Conservation (phyloP, 2,888 invertebrate genomes). For the Cantharis rustica region DNA sequence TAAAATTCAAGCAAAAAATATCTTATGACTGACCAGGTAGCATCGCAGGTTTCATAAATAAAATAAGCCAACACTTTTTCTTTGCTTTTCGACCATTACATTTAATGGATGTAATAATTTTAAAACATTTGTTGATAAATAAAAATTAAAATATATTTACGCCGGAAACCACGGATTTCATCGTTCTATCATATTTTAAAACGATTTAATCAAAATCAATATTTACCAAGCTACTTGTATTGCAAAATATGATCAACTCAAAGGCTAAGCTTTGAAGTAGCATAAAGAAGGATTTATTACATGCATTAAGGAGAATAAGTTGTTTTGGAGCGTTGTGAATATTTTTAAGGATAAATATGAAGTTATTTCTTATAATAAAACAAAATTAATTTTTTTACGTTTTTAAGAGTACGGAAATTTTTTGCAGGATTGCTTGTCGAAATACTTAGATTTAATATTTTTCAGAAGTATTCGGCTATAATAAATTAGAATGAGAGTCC, state of each 20-base stretch:
- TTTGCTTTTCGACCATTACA: neutral
- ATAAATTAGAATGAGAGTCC: neutral
- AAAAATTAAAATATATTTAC: neutral
- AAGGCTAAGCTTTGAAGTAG: neutral
- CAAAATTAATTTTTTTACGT: neutral
- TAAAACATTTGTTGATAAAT: neutral
- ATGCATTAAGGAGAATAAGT: neutral
- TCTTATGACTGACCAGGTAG: neutral
- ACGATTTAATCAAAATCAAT: neutral
- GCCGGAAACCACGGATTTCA: neutral
- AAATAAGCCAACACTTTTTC: neutral
- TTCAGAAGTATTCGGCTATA: neutral
- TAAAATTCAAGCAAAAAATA: neutral
- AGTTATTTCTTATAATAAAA: neutral
- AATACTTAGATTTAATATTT: neutral
- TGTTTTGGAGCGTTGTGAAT: neutral
- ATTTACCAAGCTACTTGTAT: neutral
- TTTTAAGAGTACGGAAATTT: neutral
- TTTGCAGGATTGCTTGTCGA: neutral
- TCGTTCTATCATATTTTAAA: neutral
- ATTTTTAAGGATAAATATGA: neutral
- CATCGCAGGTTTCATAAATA: neutral
- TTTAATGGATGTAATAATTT: neutral
- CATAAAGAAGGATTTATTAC: neutral
- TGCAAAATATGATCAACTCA: neutral